Percentiles rank a stretch among this genome's conserved stretches.
Evolutionary conservation across 1,140 invertebrate species (phyloP).

Genomic region (Bombus affinis): DNA sequence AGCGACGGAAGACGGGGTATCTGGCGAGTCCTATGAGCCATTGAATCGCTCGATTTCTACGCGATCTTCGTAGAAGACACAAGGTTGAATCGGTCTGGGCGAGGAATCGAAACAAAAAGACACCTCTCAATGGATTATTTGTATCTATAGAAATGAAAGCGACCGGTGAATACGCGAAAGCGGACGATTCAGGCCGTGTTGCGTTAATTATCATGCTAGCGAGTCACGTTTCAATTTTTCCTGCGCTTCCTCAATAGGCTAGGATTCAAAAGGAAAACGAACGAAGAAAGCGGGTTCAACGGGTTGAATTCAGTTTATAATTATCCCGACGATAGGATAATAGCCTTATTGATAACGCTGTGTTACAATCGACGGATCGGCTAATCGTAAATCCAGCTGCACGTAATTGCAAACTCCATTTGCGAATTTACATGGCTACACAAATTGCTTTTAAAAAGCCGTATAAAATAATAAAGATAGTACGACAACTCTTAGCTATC

Average conservation of each 20-base stretch:
- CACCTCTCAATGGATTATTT: conserved; percentile 42
- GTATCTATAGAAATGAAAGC: conserved; percentile 35
- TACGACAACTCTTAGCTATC: background rate
- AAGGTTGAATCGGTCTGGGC: conserved; percentile 29
- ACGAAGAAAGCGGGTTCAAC: background rate
- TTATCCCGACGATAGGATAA: conserved; percentile 3
- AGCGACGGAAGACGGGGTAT: background rate
- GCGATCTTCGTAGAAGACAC: conserved; percentile 7
- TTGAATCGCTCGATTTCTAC: conserved; percentile 21
- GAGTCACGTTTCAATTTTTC: conserved; percentile 67
- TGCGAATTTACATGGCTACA: background rate
- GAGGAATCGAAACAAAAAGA: conserved; percentile 41
- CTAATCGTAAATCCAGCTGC: background rate
- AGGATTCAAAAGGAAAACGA: background rate
- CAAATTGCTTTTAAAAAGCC: background rate
- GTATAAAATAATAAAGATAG: background rate
- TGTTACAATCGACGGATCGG: no score
- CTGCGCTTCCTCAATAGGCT: conserved; percentile 58
- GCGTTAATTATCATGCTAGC: conserved; percentile 68
- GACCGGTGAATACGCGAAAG: conserved; percentile 39
- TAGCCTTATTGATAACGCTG: background rate
- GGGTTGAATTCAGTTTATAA: conserved; percentile 12
- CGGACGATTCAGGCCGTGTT: conserved; percentile 51
- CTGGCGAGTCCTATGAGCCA: background rate
- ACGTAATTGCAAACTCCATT: background rate